Conservation (phyloP, 2,113 vertebrate species). For the Rhinoderma darwinii region DNA sequence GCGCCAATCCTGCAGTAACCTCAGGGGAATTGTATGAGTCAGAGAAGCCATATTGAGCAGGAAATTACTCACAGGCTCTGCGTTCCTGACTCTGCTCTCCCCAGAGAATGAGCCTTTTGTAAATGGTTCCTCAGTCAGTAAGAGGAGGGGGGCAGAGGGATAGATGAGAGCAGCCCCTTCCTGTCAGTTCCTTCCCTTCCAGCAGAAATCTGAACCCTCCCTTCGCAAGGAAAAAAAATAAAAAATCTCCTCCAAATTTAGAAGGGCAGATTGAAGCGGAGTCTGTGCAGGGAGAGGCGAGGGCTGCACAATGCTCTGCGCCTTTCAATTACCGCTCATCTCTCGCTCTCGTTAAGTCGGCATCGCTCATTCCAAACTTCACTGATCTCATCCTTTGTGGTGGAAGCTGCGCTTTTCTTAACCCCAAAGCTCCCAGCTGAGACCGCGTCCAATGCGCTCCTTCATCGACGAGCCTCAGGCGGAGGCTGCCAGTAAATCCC, state of each 20-base stretch:
- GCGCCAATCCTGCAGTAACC: slow-evolving; percentile 77
- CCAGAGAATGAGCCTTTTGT: slow-evolving; percentile 85
- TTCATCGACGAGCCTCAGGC: neutral
- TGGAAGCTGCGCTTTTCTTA: slow-evolving; percentile 12
- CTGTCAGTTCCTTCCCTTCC: slow-evolving; percentile 84
- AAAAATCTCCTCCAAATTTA: slow-evolving; percentile 74
- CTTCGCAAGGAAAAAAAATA: slow-evolving; percentile 67
- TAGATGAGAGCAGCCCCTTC: slow-evolving; percentile 78
- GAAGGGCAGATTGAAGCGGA: slow-evolving; percentile 78
- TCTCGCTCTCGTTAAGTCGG: slow-evolving; percentile 38
- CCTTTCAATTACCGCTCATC: slow-evolving; percentile 41
- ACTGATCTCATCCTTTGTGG: slow-evolving; percentile 43
- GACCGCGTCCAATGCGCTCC: neutral
- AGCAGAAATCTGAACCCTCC: slow-evolving; percentile 78
- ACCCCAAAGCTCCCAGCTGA: neutral
- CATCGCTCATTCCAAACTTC: slow-evolving; percentile 34
- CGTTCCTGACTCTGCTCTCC: slow-evolving; percentile 81
- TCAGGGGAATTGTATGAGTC: slow-evolving; percentile 87
- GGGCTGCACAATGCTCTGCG: slow-evolving; percentile 34
- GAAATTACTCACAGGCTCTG: slow-evolving; percentile 96
- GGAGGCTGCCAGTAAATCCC: neutral
- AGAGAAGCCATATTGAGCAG: slow-evolving; percentile 97
- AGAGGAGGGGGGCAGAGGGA: slow-evolving; percentile 65
- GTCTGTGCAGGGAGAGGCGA: slow-evolving; percentile 69
- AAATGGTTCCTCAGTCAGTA: slow-evolving; percentile 87